phyloP scores from a whole-genome alignment of 2,797 vertebrate genomes.

The Tenualosa thibaudeaui region DNA sequence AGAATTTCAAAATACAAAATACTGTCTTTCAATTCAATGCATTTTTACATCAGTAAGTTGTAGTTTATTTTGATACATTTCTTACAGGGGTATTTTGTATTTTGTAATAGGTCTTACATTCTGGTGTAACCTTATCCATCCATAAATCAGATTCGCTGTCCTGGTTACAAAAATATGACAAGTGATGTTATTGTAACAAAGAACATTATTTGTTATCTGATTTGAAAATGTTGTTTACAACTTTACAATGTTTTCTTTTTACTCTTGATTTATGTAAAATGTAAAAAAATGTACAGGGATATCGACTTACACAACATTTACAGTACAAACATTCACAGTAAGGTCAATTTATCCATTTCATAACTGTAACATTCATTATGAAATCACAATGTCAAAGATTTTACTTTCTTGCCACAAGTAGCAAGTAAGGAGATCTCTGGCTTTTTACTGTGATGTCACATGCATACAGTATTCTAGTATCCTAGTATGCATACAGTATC shows the following conservation, averaged over 20 bases:
- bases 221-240: conserved; percentile 23
- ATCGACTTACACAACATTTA: background rate
- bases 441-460: background rate
- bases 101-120: conserved; percentile 23
- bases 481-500: background rate
- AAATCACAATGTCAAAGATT: background rate
- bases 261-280: conserved; percentile 9
- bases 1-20: conserved; percentile 26
- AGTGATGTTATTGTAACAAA: background rate
- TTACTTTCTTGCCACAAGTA: background rate
- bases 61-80: conserved; percentile 26
- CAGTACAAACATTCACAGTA: background rate
- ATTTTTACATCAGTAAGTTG: conserved; percentile 26
- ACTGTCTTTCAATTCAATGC: conserved; percentile 23
- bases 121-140: conserved; percentile 20
- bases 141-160: conserved; percentile 12
- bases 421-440: background rate
- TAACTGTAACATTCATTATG: conserved; percentile 3
- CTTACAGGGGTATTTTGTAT: conserved; percentile 25
- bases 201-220: conserved; percentile 4
- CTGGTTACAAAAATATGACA: conserved; percentile 9
- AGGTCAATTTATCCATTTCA: background rate
- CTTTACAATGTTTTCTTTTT: background rate
- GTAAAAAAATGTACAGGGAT: conserved; percentile 25
- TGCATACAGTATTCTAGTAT: too few relatives aligned